These are phyloP conservation scores for Drosophila auraria DNA, from an alignment of 1,140 invertebrate genomes.

Conservation along the genomic window DNA sequence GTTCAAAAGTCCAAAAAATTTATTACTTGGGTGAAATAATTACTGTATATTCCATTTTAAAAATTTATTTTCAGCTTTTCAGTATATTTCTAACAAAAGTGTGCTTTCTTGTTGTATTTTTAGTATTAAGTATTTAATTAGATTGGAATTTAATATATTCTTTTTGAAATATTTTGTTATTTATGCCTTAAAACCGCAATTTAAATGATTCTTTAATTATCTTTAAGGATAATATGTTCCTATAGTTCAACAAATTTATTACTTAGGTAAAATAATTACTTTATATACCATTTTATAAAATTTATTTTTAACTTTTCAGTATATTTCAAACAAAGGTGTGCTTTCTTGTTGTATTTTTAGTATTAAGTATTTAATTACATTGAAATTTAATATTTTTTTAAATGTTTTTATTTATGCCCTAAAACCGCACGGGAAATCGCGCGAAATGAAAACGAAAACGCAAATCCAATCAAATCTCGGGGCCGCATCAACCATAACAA, in stretches of 20 bases:
- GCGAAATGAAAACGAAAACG: conserved; percentile 8
- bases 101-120: neutral
- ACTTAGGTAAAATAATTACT: too few relatives aligned
- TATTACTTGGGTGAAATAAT: too few relatives aligned
- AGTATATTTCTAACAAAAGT: too few relatives aligned
- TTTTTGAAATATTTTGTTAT: neutral
- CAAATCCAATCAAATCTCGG: conserved; percentile 40
- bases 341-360: neutral
- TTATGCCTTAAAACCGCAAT: too few relatives aligned
- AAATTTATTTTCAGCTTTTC: too few relatives aligned
- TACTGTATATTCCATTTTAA: too few relatives aligned
- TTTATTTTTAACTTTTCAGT: too few relatives aligned
- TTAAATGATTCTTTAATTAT: too few relatives aligned
- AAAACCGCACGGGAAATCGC: neutral
- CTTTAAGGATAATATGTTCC: neutral
- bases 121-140: neutral
- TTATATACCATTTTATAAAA: too few relatives aligned
- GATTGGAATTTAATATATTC: neutral
- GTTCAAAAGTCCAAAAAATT: neutral
- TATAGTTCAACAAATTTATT: neutral
- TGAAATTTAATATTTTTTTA: neutral
- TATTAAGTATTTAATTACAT: neutral
- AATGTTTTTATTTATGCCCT: too few relatives aligned
- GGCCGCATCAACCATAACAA: conserved; percentile 7
- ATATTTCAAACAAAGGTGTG: too few relatives aligned